Evolutionary conservation across 1,140 invertebrate genomes (phyloP), one percentile per base, ranked within the genome.

Genomic region (Drosophila nigromelanica): DNA sequence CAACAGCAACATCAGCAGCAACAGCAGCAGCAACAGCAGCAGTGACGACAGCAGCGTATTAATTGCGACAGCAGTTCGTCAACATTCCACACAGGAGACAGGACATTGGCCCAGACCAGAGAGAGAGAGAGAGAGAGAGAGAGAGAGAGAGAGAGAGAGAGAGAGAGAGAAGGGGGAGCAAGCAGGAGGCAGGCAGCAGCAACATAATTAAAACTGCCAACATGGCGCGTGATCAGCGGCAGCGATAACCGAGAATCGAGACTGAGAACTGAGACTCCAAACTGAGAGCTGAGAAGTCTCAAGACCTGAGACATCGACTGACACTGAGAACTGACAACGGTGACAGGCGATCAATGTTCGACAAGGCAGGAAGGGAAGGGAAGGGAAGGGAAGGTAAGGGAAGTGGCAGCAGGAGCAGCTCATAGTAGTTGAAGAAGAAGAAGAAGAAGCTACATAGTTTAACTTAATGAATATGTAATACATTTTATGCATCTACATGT

Each of bases 31-130:
- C 80, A 59, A 69, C 80, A 76, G 80, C 80, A 76, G 68, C 70
- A 55, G 73, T 60, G 30, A 33, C 30, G 30, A 33, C 30, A 33
- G 30, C 30, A 7, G 82, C 81, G 81, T 85, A 85, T 85, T 85
- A 87, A 85, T 85, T 85, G 81, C 81, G 81, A 85, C 81, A 85
- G 81, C 81, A 85, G 81, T 85, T 85, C 81, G 81, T 85, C 81
- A 85, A 77, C 81, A 86, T 86, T 86, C 81, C 81, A 70, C 66
- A 72, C 21, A 24, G 67, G 54, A 63, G 56, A 59, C 42, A 73
- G 55, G 56, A 63, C 50, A 47, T 48, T 21, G 43, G 4, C 14
- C 33, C 43, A 21, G 8, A 11, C 21, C 48, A 33, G 42, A 12
- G 14, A 14, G 8, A 10, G 35, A 40, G 11, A 51, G 37, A 40